These are phyloP conservation scores for Ictidomys tridecemlineatus DNA, from an alignment of 2,113 vertebrate genomes.

Conservation along the genomic window DNA sequence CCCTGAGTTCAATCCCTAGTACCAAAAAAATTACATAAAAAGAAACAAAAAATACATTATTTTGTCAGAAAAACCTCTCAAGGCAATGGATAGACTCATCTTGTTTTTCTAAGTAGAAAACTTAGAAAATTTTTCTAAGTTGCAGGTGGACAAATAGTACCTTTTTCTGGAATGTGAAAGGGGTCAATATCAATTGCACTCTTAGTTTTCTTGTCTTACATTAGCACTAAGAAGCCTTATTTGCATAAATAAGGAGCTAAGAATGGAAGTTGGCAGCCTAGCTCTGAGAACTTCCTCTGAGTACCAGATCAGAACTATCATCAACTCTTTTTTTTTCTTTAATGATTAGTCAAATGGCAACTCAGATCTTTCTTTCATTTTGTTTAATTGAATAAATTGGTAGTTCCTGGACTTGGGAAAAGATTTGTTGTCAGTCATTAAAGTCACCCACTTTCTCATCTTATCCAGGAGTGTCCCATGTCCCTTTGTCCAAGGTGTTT, in stretches of 20 bases:
- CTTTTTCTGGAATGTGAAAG: not conserved
- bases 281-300: not conserved
- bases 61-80: not conserved
- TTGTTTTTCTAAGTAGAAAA: not conserved
- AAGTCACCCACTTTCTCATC: too few relatives aligned
- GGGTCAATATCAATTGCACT: not conserved
- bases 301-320: not conserved
- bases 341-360: not conserved
- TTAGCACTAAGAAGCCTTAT: not conserved
- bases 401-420: not conserved
- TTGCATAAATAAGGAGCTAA: not conserved
- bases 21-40: too few relatives aligned
- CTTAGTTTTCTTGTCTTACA: not conserved
- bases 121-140: not conserved
- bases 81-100: not conserved
- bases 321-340: not conserved
- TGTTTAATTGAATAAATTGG: not conserved
- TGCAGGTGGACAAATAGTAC: not conserved
- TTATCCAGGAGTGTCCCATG: too few relatives aligned
- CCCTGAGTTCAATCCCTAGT: too few relatives aligned
- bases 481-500: too few relatives aligned
- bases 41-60: too few relatives aligned
- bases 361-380: not conserved
- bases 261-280: not conserved
- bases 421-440: too few relatives aligned